Percentiles rank a stretch among this genome's conserved stretches.
These are phyloP conservation scores for Hypomesus transpacificus DNA, from an alignment of 2,113 vertebrate species.

Conservation along the genomic window DNA sequence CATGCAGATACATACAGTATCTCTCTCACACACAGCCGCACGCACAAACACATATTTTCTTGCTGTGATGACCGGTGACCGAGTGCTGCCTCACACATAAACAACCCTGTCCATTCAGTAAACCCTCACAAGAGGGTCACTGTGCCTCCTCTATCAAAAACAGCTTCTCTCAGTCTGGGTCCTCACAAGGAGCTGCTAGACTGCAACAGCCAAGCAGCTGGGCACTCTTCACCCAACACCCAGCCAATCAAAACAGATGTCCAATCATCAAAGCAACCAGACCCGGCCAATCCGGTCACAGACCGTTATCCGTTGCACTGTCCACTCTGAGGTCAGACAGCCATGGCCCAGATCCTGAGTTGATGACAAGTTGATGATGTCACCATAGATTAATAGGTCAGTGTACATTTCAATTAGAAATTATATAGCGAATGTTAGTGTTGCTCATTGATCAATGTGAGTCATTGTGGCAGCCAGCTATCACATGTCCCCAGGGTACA, in stretches of 20 bases:
- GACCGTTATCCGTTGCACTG: slow-evolving; percentile 30
- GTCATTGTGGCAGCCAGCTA: slow-evolving; percentile 24
- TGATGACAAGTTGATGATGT: slow-evolving; percentile 44
- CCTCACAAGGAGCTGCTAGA: slow-evolving; percentile 4
- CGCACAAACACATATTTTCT: neutral
- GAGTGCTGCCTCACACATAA: slow-evolving; percentile 17
- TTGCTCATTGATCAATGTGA: slow-evolving; percentile 47
- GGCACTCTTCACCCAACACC: slow-evolving; percentile 41
- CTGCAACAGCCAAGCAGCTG: slow-evolving; percentile 34
- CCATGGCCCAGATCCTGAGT: slow-evolving; percentile 3
- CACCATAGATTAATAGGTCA: slow-evolving; percentile 1
- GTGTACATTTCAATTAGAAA: slow-evolving; percentile 31
- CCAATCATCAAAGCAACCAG: slow-evolving; percentile 47
- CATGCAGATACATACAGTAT: neutral
- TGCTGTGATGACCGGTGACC: neutral
- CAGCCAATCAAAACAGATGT: slow-evolving; percentile 20
- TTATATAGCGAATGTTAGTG: slow-evolving; percentile 42
- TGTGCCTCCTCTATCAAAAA: slow-evolving; percentile 39
- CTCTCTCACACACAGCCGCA: neutral
- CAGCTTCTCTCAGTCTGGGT: slow-evolving; percentile 46
- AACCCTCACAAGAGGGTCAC: slow-evolving; percentile 35
- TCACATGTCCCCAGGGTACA: too few species aligned
- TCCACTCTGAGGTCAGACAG: slow-evolving; percentile 33
- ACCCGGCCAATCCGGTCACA: slow-evolving; percentile 10
- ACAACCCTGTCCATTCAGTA: slow-evolving; percentile 32